A percentile compares a stretch with the other conserved stretches of the same genome.
phyloP scores from a whole-genome alignment of 2,113 vertebrate genomes.

The Ornithorhynchus anatinus region DNA sequence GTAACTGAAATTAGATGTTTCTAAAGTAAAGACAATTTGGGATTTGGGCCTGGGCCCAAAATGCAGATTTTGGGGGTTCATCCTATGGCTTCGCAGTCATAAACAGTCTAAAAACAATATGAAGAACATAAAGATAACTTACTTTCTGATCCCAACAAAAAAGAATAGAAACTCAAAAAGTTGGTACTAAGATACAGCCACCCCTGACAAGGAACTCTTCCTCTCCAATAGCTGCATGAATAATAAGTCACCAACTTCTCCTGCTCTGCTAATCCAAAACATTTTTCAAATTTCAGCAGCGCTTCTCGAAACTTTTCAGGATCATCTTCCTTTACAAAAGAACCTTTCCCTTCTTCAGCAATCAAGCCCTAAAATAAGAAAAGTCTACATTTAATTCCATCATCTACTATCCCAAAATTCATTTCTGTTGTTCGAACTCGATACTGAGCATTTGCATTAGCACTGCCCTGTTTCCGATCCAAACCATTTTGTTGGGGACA shows the following conservation, averaged over 20 bases:
- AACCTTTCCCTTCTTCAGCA: conserved; percentile 90
- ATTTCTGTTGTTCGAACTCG: no score
- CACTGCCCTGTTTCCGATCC: no score
- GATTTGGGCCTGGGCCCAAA: no score
- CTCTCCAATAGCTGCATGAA: conserved; percentile 97
- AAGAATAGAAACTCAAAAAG: conserved; percentile 97
- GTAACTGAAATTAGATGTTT: no score
- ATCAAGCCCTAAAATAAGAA: conserved; percentile 87
- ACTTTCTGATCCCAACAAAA: conserved; percentile 93
- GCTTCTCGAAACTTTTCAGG: conserved; percentile 95
- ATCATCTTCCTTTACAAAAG: conserved; percentile 88
- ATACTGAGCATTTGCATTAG: no score
- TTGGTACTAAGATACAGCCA: conserved; percentile 99
- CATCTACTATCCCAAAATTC: no score
- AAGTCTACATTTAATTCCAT: no score
- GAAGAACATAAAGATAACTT: conserved; percentile 51
- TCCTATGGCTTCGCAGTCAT: no score
- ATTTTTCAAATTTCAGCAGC: conserved; percentile 91
- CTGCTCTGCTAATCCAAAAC: conserved; percentile 87
- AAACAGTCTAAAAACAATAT: conserved; percentile 13
- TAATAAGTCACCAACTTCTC: conserved; percentile 98
- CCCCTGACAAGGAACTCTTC: conserved; percentile 94
- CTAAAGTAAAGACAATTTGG: no score
- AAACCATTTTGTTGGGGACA: no score
- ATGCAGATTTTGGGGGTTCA: no score